A percentile compares a stretch with the other conserved stretches of the same genome.
Conservation (phyloP, 2,888 invertebrate genomes). For the Eristalis arbustorum region DNA sequence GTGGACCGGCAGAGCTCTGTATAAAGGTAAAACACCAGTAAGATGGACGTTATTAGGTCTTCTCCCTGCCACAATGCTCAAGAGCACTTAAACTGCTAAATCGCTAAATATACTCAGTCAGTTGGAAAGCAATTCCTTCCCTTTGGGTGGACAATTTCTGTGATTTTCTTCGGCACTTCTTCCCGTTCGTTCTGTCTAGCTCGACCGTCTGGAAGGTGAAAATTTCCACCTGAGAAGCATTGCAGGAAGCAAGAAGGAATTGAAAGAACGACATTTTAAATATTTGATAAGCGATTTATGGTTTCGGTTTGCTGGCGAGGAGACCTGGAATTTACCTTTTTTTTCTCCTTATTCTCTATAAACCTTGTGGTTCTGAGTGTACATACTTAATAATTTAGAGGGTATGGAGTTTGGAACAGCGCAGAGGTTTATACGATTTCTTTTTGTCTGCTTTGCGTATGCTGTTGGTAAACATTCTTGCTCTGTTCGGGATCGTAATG, state of each 20-base stretch:
- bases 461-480: not conserved
- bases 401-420: slow-evolving; percentile 33
- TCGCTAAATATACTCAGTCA: slow-evolving; percentile 53
- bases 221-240: slow-evolving; percentile 16
- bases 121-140: slow-evolving; percentile 65
- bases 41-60: slow-evolving; percentile 61
- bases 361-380: slow-evolving; percentile 36
- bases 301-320: slow-evolving; percentile 35
- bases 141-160: slow-evolving; percentile 57
- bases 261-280: slow-evolving; percentile 66
- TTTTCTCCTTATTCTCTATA: slow-evolving; percentile 18
- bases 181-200: not conserved
- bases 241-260: slow-evolving; percentile 15
- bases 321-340: slow-evolving; percentile 15
- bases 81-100: slow-evolving; percentile 66
- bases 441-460: not conserved
- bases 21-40: slow-evolving; percentile 15
- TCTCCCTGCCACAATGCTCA: slow-evolving; percentile 14
- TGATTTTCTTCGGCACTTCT: slow-evolving; percentile 34
- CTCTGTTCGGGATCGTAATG: not conserved
- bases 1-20: not conserved
- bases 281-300: slow-evolving; percentile 69
- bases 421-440: not conserved
- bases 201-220: slow-evolving; percentile 1
- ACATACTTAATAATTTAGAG: slow-evolving; percentile 46